A percentile compares a stretch with the other conserved stretches of the same genome.
These are phyloP conservation scores for Drosophila ustulata DNA, from an alignment of 2,888 invertebrate species.

Conservation along the genomic window DNA sequence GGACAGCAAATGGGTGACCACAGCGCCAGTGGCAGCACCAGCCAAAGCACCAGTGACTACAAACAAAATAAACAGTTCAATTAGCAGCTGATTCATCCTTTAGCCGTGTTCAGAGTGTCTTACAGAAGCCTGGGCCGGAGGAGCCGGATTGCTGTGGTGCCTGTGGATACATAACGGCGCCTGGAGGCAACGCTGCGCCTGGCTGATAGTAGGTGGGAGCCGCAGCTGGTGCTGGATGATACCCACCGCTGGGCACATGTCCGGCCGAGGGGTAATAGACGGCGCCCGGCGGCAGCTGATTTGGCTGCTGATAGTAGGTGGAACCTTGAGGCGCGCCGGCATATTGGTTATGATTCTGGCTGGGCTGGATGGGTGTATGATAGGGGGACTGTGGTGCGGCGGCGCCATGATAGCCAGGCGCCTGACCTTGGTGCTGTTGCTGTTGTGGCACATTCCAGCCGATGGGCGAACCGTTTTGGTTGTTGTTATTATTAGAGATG, in stretches of 20 bases:
- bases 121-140: conserved; percentile 84
- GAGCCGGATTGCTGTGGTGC: conserved; percentile 79
- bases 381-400: neutral
- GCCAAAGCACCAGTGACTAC: conserved; percentile 83
- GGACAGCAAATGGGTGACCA: conserved; percentile 72
- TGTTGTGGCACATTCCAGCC: conserved; percentile 85
- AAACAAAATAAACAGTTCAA: neutral
- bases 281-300: conserved; percentile 67
- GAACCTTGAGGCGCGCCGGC: conserved; percentile 63
- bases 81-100: neutral
- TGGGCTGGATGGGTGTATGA: conserved; percentile 77
- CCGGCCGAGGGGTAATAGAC: conserved; percentile 66
- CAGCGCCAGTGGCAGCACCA: conserved; percentile 83
- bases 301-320: conserved; percentile 65
- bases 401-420: conserved; percentile 79
- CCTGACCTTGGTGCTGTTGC: conserved; percentile 83
- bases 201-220: conserved; percentile 77
- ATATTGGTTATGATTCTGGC: conserved; percentile 71
- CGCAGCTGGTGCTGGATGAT: conserved; percentile 73
- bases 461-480: conserved; percentile 19
- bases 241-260: conserved; percentile 45
- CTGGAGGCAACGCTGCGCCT: conserved; percentile 74
- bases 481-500: conserved; percentile 1
- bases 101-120: conserved; percentile 34
- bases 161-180: conserved; percentile 74